Evolutionary conservation across 2,797 vertebrate genomes (phyloP).

Genomic region (Xenops minutus): DNA sequence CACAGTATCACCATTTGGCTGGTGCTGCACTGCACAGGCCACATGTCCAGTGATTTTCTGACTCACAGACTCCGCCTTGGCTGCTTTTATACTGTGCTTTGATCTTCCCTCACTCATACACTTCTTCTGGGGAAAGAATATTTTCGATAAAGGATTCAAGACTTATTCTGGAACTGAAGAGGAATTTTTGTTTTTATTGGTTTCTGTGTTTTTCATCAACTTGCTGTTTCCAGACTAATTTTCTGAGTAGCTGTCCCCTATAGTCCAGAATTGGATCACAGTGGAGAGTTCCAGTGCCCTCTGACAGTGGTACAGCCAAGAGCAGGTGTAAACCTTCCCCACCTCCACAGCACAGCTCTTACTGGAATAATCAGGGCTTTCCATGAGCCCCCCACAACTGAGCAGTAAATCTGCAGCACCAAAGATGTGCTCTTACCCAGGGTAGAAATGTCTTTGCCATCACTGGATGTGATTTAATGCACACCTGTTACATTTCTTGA

Average conservation of each 20-base stretch:
- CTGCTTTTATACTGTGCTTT: neutral
- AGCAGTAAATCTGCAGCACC: constrained; percentile 20
- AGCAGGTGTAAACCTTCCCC: neutral
- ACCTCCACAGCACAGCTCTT: neutral
- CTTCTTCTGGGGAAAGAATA: neutral
- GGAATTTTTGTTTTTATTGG: too few species aligned
- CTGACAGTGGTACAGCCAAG: neutral
- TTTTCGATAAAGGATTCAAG: neutral
- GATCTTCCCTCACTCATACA: neutral
- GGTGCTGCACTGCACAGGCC: neutral
- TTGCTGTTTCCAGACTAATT: neutral
- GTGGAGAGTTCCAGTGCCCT: neutral
- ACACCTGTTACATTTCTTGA: neutral
- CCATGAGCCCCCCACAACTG: neutral
- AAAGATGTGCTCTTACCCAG: neutral
- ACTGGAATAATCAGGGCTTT: neutral
- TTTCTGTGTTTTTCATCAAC: neutral
- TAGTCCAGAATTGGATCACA: neutral
- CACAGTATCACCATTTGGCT: neutral
- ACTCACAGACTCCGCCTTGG: neutral
- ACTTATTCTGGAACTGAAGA: neutral
- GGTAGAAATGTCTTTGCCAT: neutral
- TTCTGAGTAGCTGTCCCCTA: neutral
- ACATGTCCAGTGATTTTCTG: neutral
- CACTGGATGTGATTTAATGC: neutral